A percentile compares a stretch with the other conserved stretches of the same genome.
These are phyloP conservation scores for Ivindomyrus marchei DNA, from an alignment of 2,113 vertebrate genomes.

Conservation along the genomic window DNA sequence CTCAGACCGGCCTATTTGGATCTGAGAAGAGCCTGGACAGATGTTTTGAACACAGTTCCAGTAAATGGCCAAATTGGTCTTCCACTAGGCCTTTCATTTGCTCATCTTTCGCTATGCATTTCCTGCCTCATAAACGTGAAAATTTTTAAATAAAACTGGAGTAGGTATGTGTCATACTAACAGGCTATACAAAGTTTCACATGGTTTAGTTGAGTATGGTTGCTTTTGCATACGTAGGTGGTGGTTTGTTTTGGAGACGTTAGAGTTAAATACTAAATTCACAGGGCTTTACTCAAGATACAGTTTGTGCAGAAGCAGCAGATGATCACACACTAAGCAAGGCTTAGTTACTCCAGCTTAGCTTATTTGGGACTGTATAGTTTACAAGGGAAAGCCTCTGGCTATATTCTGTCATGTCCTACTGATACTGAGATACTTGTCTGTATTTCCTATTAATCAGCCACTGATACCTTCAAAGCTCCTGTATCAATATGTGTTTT, in stretches of 20 bases:
- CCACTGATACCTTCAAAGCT: conserved; percentile 56
- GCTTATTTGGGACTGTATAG: conserved; percentile 55
- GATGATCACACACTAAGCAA: neutral
- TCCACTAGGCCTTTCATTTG: neutral
- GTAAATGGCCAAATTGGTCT: neutral
- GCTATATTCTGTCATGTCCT: conserved; percentile 54
- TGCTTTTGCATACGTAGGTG: neutral
- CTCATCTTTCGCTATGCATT: neutral
- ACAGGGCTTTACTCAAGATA: neutral
- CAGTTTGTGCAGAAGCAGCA: neutral
- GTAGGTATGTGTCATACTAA: neutral
- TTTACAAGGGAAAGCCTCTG: conserved; percentile 60
- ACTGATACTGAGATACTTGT: conserved; percentile 52
- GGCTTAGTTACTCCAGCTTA: conserved; percentile 33
- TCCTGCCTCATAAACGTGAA: neutral
- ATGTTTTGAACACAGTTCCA: conserved; percentile 62
- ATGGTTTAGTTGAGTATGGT: neutral
- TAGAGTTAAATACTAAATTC: neutral
- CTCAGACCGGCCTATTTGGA: conserved; percentile 67
- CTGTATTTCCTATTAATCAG: conserved; percentile 58
- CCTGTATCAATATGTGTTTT: conserved; percentile 56
- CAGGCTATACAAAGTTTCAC: neutral
- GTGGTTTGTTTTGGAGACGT: neutral
- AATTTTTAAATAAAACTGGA: neutral
- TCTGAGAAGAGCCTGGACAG: conserved; percentile 63